Conservation (phyloP, 1,140 invertebrate genomes). For the Neelides sp. region DNA sequence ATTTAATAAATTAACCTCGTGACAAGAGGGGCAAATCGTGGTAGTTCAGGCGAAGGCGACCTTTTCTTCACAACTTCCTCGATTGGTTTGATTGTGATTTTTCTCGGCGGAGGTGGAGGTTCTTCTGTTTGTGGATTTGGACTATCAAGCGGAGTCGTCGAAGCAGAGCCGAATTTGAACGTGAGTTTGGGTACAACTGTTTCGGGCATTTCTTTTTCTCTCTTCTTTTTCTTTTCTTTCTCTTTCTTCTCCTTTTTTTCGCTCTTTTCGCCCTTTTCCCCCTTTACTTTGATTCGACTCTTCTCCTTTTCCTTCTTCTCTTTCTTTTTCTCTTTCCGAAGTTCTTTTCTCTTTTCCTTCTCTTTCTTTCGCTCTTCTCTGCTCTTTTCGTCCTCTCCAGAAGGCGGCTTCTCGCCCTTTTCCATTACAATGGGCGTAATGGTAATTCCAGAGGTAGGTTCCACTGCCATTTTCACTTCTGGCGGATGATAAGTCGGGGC, state of each 20-base stretch:
- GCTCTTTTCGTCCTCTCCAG: background rate
- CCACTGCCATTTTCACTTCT: conserved; percentile 5
- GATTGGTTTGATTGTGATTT: conserved; percentile 25
- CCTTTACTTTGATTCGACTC: conserved; percentile 44
- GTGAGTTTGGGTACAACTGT: conserved; percentile 58
- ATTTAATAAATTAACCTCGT: conserved; percentile 36
- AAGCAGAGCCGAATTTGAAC: conserved; percentile 49
- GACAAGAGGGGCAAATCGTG: conserved; percentile 63
- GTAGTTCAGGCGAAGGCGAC: conserved; percentile 62
- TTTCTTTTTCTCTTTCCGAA: conserved; percentile 42
- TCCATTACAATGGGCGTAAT: conserved; percentile 30
- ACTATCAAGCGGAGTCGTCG: conserved; percentile 26
- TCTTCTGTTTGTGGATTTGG: conserved; percentile 21
- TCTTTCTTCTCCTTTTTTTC: conserved; percentile 47
- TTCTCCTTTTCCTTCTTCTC: conserved; percentile 36
- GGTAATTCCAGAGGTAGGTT: conserved; percentile 27
- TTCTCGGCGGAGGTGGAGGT: conserved; percentile 11
- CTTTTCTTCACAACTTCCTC: conserved; percentile 32
- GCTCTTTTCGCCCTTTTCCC: conserved; percentile 44
- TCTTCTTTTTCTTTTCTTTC: conserved; percentile 47
- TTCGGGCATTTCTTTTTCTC: conserved; percentile 41
- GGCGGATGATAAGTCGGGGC: conserved; percentile 3
- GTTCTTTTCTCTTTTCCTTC: conserved; percentile 27
- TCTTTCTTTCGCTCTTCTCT: conserved; percentile 18
- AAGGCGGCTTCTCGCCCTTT: background rate